phyloP scores from a whole-genome alignment of 2,797 vertebrate species.

The Acrossocheilus wenchowensis region DNA sequence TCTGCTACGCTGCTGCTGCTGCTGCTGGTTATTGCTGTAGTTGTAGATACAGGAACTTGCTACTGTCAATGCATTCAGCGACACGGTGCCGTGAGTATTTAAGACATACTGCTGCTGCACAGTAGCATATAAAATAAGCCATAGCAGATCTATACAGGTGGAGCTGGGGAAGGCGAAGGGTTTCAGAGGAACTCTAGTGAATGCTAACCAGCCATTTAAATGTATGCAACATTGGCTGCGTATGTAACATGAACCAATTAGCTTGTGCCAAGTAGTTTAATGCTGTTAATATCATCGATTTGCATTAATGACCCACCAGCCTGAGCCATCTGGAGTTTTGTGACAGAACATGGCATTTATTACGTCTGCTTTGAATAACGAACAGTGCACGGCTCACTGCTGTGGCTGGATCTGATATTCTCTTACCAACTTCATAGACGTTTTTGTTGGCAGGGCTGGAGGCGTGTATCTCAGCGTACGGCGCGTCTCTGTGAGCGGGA shows the following conservation, averaged over 20 bases:
- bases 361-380: background rate
- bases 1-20: too few species aligned
- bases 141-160: background rate
- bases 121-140: background rate
- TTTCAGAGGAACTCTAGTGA: background rate
- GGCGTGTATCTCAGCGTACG: slow-evolving; percentile 88
- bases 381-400: background rate
- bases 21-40: too few species aligned
- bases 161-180: background rate
- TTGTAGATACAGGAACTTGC: too few species aligned
- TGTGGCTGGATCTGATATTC: background rate
- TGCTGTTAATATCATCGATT: background rate
- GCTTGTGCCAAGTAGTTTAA: background rate
- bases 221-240: too few species aligned
- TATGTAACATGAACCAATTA: background rate
- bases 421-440: slow-evolving; percentile 95
- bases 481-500: slow-evolving; percentile 86
- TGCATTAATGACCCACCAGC: background rate
- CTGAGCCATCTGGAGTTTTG: background rate
- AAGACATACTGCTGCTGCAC: background rate
- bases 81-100: background rate
- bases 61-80: too few species aligned
- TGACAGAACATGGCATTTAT: background rate
- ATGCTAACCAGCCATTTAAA: background rate
- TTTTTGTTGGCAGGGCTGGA: slow-evolving; percentile 84